Evolutionary conservation across 2,113 vertebrate species (phyloP), one percentile per base, ranked within the genome.

Genomic region (Coptodon bakossiorum): DNA sequence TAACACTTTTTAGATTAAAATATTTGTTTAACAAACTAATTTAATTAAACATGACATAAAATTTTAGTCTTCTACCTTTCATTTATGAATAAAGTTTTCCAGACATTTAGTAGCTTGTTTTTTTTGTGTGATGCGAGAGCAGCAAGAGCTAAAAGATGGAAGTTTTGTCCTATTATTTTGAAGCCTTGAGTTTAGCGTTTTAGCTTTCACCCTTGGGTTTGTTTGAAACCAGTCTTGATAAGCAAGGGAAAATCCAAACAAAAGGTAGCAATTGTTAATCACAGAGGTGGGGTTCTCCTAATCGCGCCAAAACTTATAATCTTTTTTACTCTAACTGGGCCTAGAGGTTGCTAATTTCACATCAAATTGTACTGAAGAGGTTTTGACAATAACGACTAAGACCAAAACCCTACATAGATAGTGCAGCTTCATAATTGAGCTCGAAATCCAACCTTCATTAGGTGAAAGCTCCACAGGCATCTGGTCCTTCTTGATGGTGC

Each of bases 401-500:
- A 50, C 24, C 71, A 50, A 31, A 50, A 50, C 9, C 24, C 24
- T 78, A 78, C 43, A 27, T 27, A 45, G 38, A 43, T 73, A 73
- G 66, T 38, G 63, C 19, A 38, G 34, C 11, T 68, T 38, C 19
- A 68, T 68, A 68, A 68, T 22, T 38, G 34, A 22, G 11, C 63
- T 38, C 7, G 17, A 48, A 40, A 54, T 34, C 95, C 82, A 59
- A 97, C 97, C 95, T 95, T 97, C 96, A 34, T 96, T 94, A 5
- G 97, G 96, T 7, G 92, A 82, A 4, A 98, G 87, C 29, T 93
- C 82, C 78, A 97, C 94, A 0, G 91, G 88, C 1, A 96, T 52
- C 57, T 93, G 84, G 17, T 98, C 97, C 93, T 97, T 96, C 85
- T 97, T 97, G 91, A 98, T 95, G 56, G 96, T 93, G 2, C 95